A percentile compares a stretch with the other conserved stretches of the same genome.
Conservation (phyloP, 2,888 invertebrate species). For the Pollenia amentaria region DNA sequence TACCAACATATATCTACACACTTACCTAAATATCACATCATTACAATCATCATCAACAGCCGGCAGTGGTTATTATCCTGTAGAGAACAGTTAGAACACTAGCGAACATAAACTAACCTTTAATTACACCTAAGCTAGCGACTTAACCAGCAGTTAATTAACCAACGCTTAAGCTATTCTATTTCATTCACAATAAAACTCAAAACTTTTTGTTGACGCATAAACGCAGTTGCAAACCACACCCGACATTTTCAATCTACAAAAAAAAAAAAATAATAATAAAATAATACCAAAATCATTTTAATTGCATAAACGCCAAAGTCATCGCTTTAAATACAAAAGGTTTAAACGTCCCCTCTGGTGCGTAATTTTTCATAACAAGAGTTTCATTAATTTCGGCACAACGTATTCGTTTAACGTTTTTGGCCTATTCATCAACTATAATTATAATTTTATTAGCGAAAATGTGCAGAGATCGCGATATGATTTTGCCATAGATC, state of each 20-base stretch:
- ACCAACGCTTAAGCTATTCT: slow-evolving; percentile 58
- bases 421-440: slow-evolving; percentile 83
- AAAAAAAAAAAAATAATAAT: not conserved
- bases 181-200: slow-evolving; percentile 8
- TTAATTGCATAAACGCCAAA: not conserved
- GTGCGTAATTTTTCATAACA: slow-evolving; percentile 56
- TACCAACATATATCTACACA: not conserved
- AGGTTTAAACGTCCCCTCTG: slow-evolving; percentile 34
- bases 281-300: not conserved
- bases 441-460: slow-evolving; percentile 83
- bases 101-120: slow-evolving; percentile 42
- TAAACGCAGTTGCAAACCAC: slow-evolving; percentile 20
- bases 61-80: slow-evolving; percentile 22
- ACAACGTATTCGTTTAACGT: slow-evolving; percentile 85
- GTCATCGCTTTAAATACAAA: slow-evolving; percentile 1
- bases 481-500: slow-evolving; percentile 85
- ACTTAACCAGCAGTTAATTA: slow-evolving; percentile 56
- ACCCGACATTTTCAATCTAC: slow-evolving; percentile 10
- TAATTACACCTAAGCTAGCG: slow-evolving; percentile 52
- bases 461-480: slow-evolving; percentile 86
- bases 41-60: slow-evolving; percentile 41
- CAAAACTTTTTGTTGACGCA: slow-evolving; percentile 15
- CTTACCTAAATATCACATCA: slow-evolving; percentile 33
- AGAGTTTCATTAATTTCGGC: slow-evolving; percentile 82
- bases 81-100: slow-evolving; percentile 21